Base-by-base conservation (phyloP, 2,113 vertebrate genomes). In the Chaenogobius annularis region DNA sequence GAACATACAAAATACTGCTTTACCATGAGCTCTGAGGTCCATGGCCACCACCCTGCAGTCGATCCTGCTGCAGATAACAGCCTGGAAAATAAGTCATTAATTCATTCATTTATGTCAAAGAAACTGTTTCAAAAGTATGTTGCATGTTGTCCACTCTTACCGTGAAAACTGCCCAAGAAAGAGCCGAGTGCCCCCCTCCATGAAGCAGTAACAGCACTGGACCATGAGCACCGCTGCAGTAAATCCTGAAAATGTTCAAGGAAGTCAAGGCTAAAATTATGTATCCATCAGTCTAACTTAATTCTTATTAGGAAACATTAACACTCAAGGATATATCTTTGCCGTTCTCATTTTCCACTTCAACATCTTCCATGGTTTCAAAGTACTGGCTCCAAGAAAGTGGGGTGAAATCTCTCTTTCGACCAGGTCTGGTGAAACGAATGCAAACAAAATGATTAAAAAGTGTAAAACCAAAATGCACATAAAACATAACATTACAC, bases 151-250 rank as follows among this genome's bases (percentile, higher is more conserved):
- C 46, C 2, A 46, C 5, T 92, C 96, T 94, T 80, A 98, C 97
- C 61, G 96, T 98, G 79, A 99, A 99, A 0, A 99, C 97, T 3
- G 98, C 98, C 98, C 97, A 99, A 82, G 98, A 99, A 12, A 99
- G 96, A 0, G 97, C 98, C 78, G 98, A 99, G 85, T 99, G 98
- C 37, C 98, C 98, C 83, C 98, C 98, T 14, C 98, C 98, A 0
- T 99, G 97, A 7, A 99, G 84, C 17, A 99, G 91, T 11, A 99
- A 89, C 67, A 99, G 79, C 35, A 99, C 96, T 1, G 98, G 98
- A 1, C 98, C 98, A 66, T 95, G 94, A 14, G 93, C 87, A 3
- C 98, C 98, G 10, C 96, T 99, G 89, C 95, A 96, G 90, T 99
- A 99, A 92, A 98, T 91, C 91, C 97, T 95, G 94, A 99, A 99